Percentiles rank a stretch among this genome's conserved stretches.
These are phyloP conservation scores for Acrocephalus kingi DNA, from an alignment of 2,113 vertebrate genomes.

Conservation along the genomic window DNA sequence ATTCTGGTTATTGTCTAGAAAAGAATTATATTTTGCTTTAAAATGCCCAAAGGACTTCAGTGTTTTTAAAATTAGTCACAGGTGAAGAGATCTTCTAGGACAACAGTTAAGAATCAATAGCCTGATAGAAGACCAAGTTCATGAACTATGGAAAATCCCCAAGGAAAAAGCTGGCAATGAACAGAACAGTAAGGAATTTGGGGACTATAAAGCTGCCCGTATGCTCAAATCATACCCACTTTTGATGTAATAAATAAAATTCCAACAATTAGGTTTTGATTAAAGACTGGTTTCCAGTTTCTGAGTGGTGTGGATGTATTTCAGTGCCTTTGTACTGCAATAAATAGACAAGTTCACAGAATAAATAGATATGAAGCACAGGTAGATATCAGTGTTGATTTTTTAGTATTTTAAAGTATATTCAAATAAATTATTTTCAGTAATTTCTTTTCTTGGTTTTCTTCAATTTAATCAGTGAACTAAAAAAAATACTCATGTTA, in stretches of 20 bases:
- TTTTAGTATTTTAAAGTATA: neutral
- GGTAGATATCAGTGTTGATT: neutral
- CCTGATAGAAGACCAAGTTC: neutral
- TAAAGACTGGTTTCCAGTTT: neutral
- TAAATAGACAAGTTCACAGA: neutral
- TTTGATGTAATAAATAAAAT: neutral
- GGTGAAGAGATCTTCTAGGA: neutral
- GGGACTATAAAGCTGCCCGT: neutral
- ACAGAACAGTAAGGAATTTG: neutral
- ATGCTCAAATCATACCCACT: neutral
- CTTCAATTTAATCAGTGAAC: neutral
- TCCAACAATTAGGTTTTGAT: neutral
- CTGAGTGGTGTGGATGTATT: neutral
- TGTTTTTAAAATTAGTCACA: neutral
- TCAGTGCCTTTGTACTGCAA: neutral
- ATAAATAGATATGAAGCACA: neutral
- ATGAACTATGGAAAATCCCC: neutral
- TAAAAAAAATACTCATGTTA: neutral
- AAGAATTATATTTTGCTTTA: neutral
- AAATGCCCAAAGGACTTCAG: neutral
- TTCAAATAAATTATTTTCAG: neutral
- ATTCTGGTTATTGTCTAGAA: neutral
- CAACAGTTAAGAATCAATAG: accelerated
- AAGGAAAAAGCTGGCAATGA: neutral
- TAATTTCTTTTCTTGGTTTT: neutral